Evolutionary conservation across 2,888 invertebrate species (phyloP), one percentile per base, ranked within the genome.

Genomic region (Rotaria socialis): DNA sequence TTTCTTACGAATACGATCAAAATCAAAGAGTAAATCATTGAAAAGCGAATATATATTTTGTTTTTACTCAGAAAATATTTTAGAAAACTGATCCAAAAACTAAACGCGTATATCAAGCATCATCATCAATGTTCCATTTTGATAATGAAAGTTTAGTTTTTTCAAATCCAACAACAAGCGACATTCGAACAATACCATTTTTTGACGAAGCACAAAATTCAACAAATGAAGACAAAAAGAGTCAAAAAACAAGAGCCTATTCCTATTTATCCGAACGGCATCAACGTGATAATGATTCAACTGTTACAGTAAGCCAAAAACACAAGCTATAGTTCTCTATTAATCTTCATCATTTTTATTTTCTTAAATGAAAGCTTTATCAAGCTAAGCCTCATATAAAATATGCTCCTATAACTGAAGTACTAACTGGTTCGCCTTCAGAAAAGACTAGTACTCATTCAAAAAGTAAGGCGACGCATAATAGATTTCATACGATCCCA

Each of bases 171-270:
- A 67, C 35, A 16, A 27, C 16, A 16, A 27, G 24, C 35, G 43
- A 47, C n/a, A n/a, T 8, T n/a, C 35, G 19, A 67, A 67, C 67
- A 35, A 67, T 80, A 47, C 80, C 80, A 80, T 80, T 80, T 47
- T 43, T 47, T 0, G 80, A 80, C n/a, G 80, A 80, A 80, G 4
- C 47, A n/a, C 43, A 80, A 47, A 47, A 80, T 47, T 80, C 80
- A 22, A 47, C n/a, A 3, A 27, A 27, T 27, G 47, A 24, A 11
- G 47, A 47, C 10, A 80, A 24, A 47, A 47, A 24, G 24, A 80
- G 47, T 47, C 80, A 47, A 47, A 47, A 2, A 47, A 47, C 47
- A 80, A 47, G 47, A 80, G 16, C 10, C 14, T 24, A 47, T 10
- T 80, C 80, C 8, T 47, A 3, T 47, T 7, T 8, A 43, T 22